A percentile compares a stretch with the other conserved stretches of the same genome.
Conservation (phyloP, 2,888 invertebrate genomes). For the Notocelia uddmanniana region DNA sequence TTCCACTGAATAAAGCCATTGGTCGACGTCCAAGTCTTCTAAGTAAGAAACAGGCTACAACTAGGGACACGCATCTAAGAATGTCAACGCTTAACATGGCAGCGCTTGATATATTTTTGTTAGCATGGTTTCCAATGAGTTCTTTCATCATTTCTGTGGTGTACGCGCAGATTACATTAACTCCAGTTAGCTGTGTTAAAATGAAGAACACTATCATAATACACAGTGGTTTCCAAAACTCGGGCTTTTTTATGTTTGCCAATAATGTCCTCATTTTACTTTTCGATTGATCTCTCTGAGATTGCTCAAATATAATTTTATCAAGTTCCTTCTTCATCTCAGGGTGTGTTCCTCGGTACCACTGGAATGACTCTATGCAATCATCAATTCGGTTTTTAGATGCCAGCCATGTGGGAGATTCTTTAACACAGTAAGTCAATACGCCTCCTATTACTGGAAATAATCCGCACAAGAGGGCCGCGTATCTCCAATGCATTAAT, state of each 20-base stretch:
- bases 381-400: conserved; percentile 85
- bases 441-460: conserved; percentile 83
- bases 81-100: conserved; percentile 89
- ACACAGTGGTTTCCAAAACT: conserved; percentile 87
- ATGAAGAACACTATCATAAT: conserved; percentile 88
- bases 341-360: conserved; percentile 85
- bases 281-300: conserved; percentile 64
- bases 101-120: conserved; percentile 77
- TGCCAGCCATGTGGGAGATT: conserved; percentile 90
- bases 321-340: conserved; percentile 81
- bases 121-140: conserved; percentile 80
- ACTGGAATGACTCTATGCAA: conserved; percentile 86
- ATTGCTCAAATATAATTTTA: conserved; percentile 76
- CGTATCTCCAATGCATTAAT: conserved; percentile 85
- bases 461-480: conserved; percentile 84
- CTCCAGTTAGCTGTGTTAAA: conserved; percentile 89
- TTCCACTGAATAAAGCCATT: conserved; percentile 87
- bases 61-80: conserved; percentile 86
- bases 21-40: conserved; percentile 87
- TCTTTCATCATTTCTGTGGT: conserved; percentile 88
- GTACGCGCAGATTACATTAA: conserved; percentile 90
- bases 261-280: conserved; percentile 70
- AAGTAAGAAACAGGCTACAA: conserved; percentile 86
- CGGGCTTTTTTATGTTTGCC: conserved; percentile 78
- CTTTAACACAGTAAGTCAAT: conserved; percentile 86